Evolutionary conservation across 2,797 vertebrate genomes (phyloP).

Genomic region (Chrosomus eos): DNA sequence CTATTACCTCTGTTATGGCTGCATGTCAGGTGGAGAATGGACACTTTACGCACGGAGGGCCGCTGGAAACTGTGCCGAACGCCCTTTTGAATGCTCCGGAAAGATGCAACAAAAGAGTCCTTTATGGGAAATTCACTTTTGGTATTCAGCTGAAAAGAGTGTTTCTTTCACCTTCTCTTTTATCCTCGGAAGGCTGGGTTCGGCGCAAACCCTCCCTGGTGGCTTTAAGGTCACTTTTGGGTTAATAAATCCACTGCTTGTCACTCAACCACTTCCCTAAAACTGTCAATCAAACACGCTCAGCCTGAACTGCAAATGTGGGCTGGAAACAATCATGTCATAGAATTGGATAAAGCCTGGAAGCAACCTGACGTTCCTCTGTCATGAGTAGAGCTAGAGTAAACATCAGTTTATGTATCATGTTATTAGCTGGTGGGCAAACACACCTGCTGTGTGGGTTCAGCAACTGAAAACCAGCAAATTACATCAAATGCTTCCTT

Average conservation of each 20-base stretch:
- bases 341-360: constrained; percentile 11
- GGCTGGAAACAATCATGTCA: constrained; percentile 35
- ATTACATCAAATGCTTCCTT: constrained; percentile 18
- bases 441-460: constrained; percentile 12
- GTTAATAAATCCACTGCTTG: constrained; percentile 46
- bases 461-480: background rate
- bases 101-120: constrained; percentile 43
- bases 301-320: background rate
- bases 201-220: background rate
- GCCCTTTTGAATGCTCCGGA: constrained; percentile 19
- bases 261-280: constrained; percentile 26
- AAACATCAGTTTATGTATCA: constrained; percentile 10
- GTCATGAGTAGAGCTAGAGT: background rate
- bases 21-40: constrained; percentile 48
- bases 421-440: constrained; percentile 16
- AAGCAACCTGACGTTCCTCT: background rate
- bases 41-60: constrained; percentile 35
- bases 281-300: constrained; percentile 34
- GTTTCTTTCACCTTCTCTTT: constrained; percentile 26
- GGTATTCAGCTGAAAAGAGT: constrained; percentile 23
- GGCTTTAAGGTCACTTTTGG: constrained; percentile 30
- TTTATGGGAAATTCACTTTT: constrained; percentile 51
- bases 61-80: constrained; percentile 4
- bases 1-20: constrained; percentile 45
- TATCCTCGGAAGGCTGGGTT: constrained; percentile 22